Evolutionary conservation across 2,797 vertebrate species (phyloP).

Genomic region (Lacerta viridis): DNA sequence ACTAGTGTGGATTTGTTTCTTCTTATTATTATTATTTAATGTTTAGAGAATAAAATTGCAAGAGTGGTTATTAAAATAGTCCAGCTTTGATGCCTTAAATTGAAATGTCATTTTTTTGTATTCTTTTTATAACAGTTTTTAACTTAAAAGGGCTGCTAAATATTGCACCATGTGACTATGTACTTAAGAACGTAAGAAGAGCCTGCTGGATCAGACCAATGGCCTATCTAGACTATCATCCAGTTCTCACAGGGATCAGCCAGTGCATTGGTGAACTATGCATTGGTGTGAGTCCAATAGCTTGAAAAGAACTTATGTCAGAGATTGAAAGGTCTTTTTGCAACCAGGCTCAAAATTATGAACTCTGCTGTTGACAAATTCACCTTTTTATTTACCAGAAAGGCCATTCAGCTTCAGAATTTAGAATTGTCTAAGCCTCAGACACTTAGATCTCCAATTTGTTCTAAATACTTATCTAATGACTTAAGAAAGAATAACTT

Average conservation of each 20-base stretch:
- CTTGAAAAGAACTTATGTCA: not conserved
- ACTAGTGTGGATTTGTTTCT: too few species aligned
- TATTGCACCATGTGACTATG: not conserved
- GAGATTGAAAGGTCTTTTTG: slow-evolving; percentile 12
- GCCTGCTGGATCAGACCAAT: too few species aligned
- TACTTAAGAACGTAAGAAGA: not conserved
- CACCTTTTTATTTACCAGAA: not conserved
- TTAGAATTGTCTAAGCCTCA: not conserved
- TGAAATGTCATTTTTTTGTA: not conserved
- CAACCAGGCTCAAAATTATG: not conserved
- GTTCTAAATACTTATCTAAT: slow-evolving; percentile 25
- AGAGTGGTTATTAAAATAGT: slow-evolving; percentile 17
- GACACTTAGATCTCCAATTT: slow-evolving; percentile 23
- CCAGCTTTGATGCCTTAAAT: slow-evolving; percentile 29
- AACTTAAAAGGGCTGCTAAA: not conserved
- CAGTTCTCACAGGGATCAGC: too few species aligned
- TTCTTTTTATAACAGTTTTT: not conserved
- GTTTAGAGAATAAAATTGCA: not conserved
- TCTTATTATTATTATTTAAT: too few species aligned
- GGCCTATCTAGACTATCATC: too few species aligned
- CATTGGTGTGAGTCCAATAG: not conserved
- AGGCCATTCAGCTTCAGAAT: not conserved
- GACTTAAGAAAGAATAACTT: slow-evolving; percentile 14
- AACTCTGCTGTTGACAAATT: not conserved
- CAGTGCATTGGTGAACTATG: not conserved